Conservation (phyloP, 2,797 vertebrate species). For the Hozukius guyotensis region DNA sequence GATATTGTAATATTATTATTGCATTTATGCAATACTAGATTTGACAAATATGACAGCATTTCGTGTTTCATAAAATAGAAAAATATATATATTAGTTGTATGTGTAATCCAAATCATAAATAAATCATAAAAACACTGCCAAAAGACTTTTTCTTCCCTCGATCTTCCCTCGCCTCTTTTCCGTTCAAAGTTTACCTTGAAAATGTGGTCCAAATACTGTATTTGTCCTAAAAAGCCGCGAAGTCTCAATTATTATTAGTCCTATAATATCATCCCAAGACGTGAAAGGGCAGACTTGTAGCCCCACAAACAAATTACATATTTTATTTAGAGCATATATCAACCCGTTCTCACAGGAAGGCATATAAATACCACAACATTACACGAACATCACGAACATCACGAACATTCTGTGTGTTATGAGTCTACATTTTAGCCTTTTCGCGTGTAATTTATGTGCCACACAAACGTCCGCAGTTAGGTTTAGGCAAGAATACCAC, state of each 20-base stretch:
- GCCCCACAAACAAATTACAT: neutral
- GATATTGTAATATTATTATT: neutral
- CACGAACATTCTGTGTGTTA: too few relatives aligned
- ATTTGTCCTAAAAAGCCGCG: fast-evolving
- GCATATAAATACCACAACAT: too few relatives aligned
- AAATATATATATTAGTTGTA: neutral
- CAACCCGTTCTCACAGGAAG: fast-evolving
- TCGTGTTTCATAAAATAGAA: neutral
- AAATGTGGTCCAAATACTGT: too few relatives aligned
- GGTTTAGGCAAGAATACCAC: too few relatives aligned
- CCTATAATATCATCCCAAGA: too few relatives aligned
- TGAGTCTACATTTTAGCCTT: too few relatives aligned
- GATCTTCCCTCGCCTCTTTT: too few relatives aligned
- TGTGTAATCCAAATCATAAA: neutral
- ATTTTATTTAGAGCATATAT: neutral
- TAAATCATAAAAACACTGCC: neutral
- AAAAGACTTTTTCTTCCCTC: neutral
- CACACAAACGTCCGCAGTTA: too few relatives aligned
- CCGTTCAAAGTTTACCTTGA: fast-evolving
- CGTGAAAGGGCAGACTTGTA: neutral
- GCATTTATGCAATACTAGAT: neutral
- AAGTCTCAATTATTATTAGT: neutral
- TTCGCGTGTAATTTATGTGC: too few relatives aligned
- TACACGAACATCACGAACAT: too few relatives aligned
- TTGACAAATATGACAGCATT: neutral